Conservation (phyloP, 2,797 vertebrate genomes). For the Coregonus sp. region DNA sequence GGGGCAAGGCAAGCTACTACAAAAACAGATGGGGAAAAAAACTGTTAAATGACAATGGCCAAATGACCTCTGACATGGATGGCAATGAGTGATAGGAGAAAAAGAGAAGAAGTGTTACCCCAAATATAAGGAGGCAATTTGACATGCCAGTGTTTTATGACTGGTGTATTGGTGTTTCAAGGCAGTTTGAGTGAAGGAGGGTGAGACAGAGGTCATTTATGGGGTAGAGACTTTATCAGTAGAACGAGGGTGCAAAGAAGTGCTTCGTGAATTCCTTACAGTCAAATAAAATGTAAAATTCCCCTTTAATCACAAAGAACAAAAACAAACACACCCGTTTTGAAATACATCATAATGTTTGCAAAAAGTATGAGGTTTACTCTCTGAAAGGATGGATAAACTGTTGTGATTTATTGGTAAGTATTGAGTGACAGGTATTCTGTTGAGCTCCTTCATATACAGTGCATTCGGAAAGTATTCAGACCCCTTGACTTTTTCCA, state of each 20-base stretch:
- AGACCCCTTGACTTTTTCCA: no score
- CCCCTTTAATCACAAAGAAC: conserved; percentile 41
- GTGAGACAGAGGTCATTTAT: conserved; percentile 57
- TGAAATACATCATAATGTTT: conserved; percentile 47
- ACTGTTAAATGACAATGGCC: background rate
- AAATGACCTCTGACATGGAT: background rate
- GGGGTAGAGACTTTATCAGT: conserved; percentile 43
- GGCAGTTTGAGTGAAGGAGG: conserved; percentile 14
- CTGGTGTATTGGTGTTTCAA: background rate
- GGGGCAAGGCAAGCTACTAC: background rate
- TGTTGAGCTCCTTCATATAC: background rate
- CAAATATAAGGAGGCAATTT: background rate
- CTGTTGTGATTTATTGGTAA: no score
- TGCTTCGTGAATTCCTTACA: conserved; percentile 62
- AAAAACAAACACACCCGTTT: conserved; percentile 37
- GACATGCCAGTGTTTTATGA: background rate
- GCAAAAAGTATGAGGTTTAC: conserved; percentile 20
- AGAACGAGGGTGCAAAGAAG: conserved; percentile 27
- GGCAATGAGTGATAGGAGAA: background rate
- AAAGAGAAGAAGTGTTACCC: background rate
- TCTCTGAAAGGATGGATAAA: background rate
- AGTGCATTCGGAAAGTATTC: no score
- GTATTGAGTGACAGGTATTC: conserved; percentile 2
- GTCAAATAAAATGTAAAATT: conserved; percentile 54
- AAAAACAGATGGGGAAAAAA: background rate